Conservation (phyloP, 1,140 invertebrate genomes). For the Heliconius melpomene region DNA sequence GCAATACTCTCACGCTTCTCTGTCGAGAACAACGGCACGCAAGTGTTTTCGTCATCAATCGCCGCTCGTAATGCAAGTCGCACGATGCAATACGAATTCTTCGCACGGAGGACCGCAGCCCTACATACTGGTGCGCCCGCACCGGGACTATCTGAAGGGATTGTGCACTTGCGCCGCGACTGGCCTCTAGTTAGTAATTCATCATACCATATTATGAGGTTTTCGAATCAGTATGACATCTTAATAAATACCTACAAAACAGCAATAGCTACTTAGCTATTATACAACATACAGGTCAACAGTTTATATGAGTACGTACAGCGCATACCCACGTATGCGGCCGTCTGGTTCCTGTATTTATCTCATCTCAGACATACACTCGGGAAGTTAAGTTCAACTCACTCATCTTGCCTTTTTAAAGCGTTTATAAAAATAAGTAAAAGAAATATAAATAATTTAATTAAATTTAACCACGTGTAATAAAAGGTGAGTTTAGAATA, state of each 20-base stretch:
- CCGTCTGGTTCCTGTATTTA: conserved; percentile 10
- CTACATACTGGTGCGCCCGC: conserved; percentile 9
- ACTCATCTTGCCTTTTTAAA: background rate
- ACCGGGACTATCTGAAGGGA: no score
- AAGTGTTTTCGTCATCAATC: background rate
- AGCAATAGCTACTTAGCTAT: background rate
- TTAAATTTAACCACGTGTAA: background rate
- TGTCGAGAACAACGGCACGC: background rate
- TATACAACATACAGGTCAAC: background rate
- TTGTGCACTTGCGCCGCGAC: no score
- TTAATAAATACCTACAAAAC: no score
- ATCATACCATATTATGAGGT: no score
- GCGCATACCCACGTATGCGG: background rate
- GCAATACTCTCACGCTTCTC: background rate
- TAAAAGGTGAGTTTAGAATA: background rate
- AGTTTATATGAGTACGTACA: background rate
- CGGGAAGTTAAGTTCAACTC: background rate
- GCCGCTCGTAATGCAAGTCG: conserved; percentile 21
- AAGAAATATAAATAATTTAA: background rate
- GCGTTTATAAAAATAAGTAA: background rate
- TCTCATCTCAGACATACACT: background rate
- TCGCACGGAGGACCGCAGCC: background rate
- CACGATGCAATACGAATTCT: conserved; percentile 14
- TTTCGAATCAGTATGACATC: no score
- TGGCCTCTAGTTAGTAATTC: no score